Base-by-base conservation (phyloP, 1,140 invertebrate genomes). In the Drosophila prosaltans region DNA sequence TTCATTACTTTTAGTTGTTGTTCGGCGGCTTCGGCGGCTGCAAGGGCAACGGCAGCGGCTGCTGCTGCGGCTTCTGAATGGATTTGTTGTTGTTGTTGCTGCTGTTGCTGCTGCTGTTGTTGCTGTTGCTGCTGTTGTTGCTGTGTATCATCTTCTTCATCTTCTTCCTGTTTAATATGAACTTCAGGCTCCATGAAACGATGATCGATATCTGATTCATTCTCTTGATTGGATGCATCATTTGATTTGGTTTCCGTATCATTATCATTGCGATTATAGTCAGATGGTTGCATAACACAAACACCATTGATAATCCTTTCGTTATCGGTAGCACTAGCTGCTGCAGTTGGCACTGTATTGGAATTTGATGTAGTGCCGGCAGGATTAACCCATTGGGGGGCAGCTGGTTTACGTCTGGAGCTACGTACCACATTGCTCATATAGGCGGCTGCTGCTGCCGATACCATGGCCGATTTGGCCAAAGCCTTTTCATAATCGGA, bases 321-420 rank as follows among this genome's bases (percentile, higher is more conserved):
- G 76, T 95, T 95, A 8, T 94, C 94, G 70, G 28, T 9, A 58
- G 36, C 62, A 0, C 24, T 64, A 1, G 77, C 72, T 2, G 48
- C 78, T 1, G 36, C 78, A 6, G 57, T 59, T 0, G 16, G 16
- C 16, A 70, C 64, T 5, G 54, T 45, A 0, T 59, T 74, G n/a
- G 73, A 65, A 60, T 74, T 77, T 3, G 82, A 64, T 5, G 83
- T 79, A 16, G 69, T 58, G 7, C 32, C 70, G 48, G 5, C 97
- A 2, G 97, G 98, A 92, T 98, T 98, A 0, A 99, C 97, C 97
- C 98, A 98, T 93, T 99, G 98, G 0, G 98, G 98, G 32, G 97
- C 97, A 0, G 97, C 97, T 0, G 98, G 97, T 93, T 99, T 99
- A 66, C 98, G 94, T 68, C 98, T 92, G 6, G 78, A 93, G 59